Evolutionary conservation across 2,797 vertebrate species (phyloP), one percentile per base, ranked within the genome.

Genomic region (Tenualosa thibaudeaui): DNA sequence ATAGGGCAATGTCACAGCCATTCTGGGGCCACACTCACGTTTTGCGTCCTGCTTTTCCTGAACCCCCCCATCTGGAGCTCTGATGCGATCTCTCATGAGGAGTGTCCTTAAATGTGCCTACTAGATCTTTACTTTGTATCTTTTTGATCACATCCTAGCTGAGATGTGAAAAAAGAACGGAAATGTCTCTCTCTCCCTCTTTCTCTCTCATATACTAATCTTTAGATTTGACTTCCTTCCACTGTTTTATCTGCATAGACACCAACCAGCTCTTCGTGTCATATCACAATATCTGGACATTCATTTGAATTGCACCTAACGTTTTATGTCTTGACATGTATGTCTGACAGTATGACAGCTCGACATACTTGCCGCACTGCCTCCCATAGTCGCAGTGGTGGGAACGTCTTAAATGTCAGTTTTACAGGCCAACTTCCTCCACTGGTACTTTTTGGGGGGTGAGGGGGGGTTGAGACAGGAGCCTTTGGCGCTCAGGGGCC

Each of bases 401-500:
- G 90, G 93, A 94, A 94, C 89, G 87, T 93, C 87, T 89, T 86
- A 86, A 89, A 85, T 89, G 87, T 91, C 88, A 85, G 86, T 88
- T 90, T 90, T 91, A 89, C 85, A 87, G 75, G 56, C 82, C 84
- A 87, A 88, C 89, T 92, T 94, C 92, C 91, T 91, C 88, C 89
- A 62, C 71, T 62, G 53, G 83, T 86, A 83, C 24, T 84, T 7
- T 7, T 9, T 51, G 71, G 68, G n/a, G 71, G 7, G 15, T 31
- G 31, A 31, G 31, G 31, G 31, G n/a, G n/a, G n/a, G n/a, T n/a
- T n/a, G n/a, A 46, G 40, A 22, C 17, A 46, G 71, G 7, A 78
- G 71, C 71, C 26, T 46, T 12, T 15, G 19, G 40, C 17, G 54
- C 19, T 56, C 54, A 19, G 54, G 54, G 54, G 54, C 54, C 54